Evolutionary conservation across 2,797 vertebrate genomes (phyloP).

Genomic region (Propithecus perrieri): DNA sequence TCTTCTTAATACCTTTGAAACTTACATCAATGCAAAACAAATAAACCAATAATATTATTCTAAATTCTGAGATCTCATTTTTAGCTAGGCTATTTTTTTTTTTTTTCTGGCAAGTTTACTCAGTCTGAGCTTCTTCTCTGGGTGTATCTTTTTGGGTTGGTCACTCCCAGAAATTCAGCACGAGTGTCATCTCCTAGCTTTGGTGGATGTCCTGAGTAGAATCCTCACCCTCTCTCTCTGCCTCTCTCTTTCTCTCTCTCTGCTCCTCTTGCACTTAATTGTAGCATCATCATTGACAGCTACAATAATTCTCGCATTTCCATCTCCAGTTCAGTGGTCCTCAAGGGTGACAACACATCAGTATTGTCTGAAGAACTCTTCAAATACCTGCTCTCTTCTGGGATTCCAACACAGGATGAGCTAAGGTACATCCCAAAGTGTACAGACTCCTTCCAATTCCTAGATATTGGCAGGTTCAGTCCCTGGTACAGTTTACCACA

Average conservation of each 20-base stretch:
- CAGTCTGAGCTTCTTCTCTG: neutral
- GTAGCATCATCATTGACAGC: accelerated
- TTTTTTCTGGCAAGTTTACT: neutral
- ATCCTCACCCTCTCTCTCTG: too few species aligned
- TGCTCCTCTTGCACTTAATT: neutral
- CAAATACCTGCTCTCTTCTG: neutral
- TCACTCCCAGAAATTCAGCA: neutral
- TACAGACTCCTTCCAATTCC: neutral
- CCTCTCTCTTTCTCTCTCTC: too few species aligned
- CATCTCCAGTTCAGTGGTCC: neutral
- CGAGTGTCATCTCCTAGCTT: neutral
- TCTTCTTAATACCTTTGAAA: slow-evolving; percentile 65
- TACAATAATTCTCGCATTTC: neutral
- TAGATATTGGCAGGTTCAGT: neutral
- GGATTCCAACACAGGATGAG: neutral
- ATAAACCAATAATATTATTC: neutral
- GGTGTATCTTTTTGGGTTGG: neutral
- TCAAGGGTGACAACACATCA: neutral
- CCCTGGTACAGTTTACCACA: neutral
- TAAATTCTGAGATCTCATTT: neutral
- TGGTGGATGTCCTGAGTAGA: neutral
- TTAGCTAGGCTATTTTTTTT: neutral
- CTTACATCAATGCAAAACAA: neutral
- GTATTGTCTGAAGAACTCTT: neutral
- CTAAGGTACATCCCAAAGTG: neutral